Percentiles rank a stretch among this genome's conserved stretches.
Evolutionary conservation across 92 coral and sea anemone species (phyloP).

Genomic region (Epizoanthus illoricatus): DNA sequence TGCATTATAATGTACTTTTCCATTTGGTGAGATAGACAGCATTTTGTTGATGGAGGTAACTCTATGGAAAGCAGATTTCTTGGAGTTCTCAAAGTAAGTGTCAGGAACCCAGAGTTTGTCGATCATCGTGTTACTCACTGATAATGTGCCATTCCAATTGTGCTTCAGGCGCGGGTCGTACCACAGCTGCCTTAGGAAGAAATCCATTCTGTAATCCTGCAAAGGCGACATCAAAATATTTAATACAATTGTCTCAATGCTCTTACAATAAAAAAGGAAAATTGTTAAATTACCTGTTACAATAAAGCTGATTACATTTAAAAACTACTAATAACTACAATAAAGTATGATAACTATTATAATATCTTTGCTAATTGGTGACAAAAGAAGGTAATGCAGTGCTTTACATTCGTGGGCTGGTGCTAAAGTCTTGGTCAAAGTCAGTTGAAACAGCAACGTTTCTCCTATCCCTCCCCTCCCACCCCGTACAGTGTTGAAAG

Average conservation of each 20-base stretch:
- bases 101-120: conserved; percentile 95
- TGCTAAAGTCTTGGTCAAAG: too few species aligned
- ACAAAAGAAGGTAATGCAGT: not conserved
- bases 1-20: conserved; percentile 85
- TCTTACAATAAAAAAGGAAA: too few species aligned
- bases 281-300: too few species aligned
- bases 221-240: not conserved
- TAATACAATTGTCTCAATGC: not conserved
- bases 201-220: conserved; percentile 95
- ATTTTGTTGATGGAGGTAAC: conserved; percentile 88
- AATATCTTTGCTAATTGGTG: too few species aligned
- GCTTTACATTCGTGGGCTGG: too few species aligned
- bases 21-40: conserved; percentile 82
- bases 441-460: too few species aligned
- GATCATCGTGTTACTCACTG: conserved; percentile 81
- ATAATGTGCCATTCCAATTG: conserved; percentile 66
- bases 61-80: conserved; percentile 86
- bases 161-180: conserved; percentile 86
- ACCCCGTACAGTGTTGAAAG: too few species aligned
- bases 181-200: conserved; percentile 95
- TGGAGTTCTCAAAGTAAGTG: conserved; percentile 95
- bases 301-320: too few species aligned
- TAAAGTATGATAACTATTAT: too few species aligned
- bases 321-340: too few species aligned
- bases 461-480: too few species aligned